A percentile compares a stretch with the other conserved stretches of the same genome.
Evolutionary conservation across 2,888 invertebrate genomes (phyloP).

Genomic region (Diploptera punctata): DNA sequence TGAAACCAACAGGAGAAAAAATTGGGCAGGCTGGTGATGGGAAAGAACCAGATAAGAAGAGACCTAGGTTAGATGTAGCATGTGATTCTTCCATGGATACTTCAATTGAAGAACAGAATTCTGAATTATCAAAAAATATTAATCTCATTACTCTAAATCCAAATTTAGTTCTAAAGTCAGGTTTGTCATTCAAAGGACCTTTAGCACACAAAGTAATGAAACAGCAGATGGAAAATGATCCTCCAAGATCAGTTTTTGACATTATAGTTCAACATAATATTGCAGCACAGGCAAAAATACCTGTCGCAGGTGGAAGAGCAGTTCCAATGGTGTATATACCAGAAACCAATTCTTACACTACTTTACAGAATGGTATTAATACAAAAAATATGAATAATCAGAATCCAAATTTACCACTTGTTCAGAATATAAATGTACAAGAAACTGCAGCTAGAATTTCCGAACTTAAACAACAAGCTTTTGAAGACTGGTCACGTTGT

Average conservation of each 20-base stretch:
- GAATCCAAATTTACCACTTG: too few relatives aligned
- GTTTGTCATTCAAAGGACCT: too few relatives aligned
- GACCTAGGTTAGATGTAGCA: neutral
- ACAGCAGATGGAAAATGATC: neutral
- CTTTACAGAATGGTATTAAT: too few relatives aligned
- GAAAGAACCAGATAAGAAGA: neutral
- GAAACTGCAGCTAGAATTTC: neutral
- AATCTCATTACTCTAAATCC: neutral
- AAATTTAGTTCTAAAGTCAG: too few relatives aligned
- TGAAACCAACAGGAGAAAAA: too few relatives aligned
- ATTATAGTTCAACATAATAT: constrained; percentile 15
- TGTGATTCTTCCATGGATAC: neutral
- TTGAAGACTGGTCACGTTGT: neutral
- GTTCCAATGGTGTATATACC: too few relatives aligned
- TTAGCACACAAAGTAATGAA: too few relatives aligned
- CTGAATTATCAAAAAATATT: neutral
- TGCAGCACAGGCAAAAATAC: neutral
- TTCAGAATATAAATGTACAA: neutral
- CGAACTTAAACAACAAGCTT: neutral
- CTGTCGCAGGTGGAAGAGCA: too few relatives aligned
- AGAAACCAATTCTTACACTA: too few relatives aligned
- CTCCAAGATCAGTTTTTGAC: neutral
- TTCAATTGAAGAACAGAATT: neutral
- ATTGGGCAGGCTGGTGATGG: too few relatives aligned
- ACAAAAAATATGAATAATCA: too few relatives aligned